Conservation (phyloP, 1,140 invertebrate genomes). For the Aphelenchoides besseyi region DNA sequence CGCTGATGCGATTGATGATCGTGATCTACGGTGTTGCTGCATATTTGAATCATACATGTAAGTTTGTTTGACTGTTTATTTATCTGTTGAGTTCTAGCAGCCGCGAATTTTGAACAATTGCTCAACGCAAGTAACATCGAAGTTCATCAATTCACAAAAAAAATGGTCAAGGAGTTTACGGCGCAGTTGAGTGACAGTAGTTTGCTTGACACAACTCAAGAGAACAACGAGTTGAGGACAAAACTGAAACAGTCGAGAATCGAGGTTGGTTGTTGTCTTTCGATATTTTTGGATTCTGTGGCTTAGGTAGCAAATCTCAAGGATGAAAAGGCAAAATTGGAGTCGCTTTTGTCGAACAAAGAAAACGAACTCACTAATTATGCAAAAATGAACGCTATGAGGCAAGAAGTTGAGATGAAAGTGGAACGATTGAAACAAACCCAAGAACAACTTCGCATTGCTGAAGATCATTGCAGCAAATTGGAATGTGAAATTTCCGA, state of each 20-base stretch:
- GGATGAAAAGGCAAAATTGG: constrained; percentile 8
- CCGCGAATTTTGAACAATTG: background rate
- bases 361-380: constrained; percentile 16
- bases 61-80: background rate
- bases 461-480: background rate
- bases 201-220: background rate
- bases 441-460: background rate
- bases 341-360: background rate
- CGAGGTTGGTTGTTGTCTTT: background rate
- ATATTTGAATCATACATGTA: background rate
- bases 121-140: background rate
- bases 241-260: background rate
- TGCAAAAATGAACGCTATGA: background rate
- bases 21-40: background rate
- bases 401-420: background rate
- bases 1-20: background rate
- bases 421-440: background rate
- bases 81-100: background rate
- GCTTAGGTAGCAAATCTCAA: background rate
- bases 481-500: background rate
- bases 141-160: background rate
- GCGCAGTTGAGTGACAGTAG: background rate
- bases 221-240: background rate
- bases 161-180: background rate
- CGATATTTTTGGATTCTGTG: background rate